Conservation (phyloP, 2,888 invertebrate genomes). For the Baronia brevicornis region DNA sequence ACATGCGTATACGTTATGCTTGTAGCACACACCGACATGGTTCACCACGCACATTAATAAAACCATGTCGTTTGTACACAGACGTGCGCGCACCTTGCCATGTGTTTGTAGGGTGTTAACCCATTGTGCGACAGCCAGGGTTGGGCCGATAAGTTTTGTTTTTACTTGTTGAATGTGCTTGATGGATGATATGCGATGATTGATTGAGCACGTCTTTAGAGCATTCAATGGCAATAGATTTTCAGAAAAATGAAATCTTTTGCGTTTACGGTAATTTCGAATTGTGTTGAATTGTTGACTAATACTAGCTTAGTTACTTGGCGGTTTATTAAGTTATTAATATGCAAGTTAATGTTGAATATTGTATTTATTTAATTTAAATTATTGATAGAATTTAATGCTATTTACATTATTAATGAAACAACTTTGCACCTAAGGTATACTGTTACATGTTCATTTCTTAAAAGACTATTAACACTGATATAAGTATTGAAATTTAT, state of each 20-base stretch:
- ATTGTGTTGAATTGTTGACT: constrained; percentile 10
- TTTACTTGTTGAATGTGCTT: constrained; percentile 72
- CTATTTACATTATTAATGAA: no score
- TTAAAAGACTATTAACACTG: no score
- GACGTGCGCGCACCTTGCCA: constrained; percentile 32
- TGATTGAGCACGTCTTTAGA: constrained; percentile 51
- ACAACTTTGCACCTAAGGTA: no score
- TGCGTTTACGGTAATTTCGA: constrained; percentile 17
- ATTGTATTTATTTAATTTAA: no score
- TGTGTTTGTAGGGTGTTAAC: constrained; percentile 47
- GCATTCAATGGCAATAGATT: constrained; percentile 52
- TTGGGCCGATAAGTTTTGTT: constrained; percentile 63
- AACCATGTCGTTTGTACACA: constrained; percentile 19
- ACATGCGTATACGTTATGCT: constrained; percentile 28
- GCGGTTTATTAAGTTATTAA: no score
- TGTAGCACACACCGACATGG: constrained; percentile 19
- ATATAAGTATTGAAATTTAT: no score
- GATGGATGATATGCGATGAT: constrained; percentile 69
- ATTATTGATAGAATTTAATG: no score
- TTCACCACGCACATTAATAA: constrained; percentile 25
- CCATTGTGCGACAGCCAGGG: constrained; percentile 44
- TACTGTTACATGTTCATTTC: no score
- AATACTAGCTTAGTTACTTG: constrained; percentile 4
- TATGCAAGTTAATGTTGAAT: no score
- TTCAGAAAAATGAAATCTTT: constrained; percentile 31